These are phyloP conservation scores for Acanthornis magna DNA, from an alignment of 2,797 vertebrate genomes.

Conservation along the genomic window DNA sequence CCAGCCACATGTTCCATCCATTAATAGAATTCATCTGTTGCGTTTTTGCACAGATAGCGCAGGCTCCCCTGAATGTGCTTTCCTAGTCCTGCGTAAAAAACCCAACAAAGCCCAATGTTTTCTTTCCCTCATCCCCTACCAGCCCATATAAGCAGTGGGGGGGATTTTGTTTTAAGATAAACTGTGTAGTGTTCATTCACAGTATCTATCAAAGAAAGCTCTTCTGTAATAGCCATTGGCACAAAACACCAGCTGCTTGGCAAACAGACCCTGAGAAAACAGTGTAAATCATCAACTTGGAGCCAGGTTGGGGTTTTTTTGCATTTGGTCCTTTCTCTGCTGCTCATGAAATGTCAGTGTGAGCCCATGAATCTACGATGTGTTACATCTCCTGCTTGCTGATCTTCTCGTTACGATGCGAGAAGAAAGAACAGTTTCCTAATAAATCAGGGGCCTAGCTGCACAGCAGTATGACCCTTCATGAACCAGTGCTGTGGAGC, in stretches of 20 bases:
- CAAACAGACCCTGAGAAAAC: slow-evolving; percentile 28
- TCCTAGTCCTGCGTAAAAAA: background rate
- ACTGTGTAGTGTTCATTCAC: slow-evolving; percentile 3
- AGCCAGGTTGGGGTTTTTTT: background rate
- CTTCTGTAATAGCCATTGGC: slow-evolving; percentile 46
- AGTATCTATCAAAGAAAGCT: slow-evolving; percentile 34
- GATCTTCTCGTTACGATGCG: background rate
- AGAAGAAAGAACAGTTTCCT: background rate
- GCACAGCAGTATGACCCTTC: background rate
- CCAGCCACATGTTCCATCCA: slow-evolving; percentile 41
- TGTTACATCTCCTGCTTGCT: background rate
- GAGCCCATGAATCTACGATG: slow-evolving; percentile 41
- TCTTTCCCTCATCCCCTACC: background rate
- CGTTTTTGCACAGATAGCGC: slow-evolving; percentile 14
- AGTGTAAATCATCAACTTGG: slow-evolving; percentile 41
- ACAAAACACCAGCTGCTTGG: slow-evolving; percentile 54
- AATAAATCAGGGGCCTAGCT: background rate
- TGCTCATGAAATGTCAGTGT: slow-evolving; percentile 16
- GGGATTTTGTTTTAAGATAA: slow-evolving; percentile 22
- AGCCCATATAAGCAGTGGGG: background rate
- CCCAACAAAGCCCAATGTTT: slow-evolving; percentile 6
- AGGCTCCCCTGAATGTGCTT: slow-evolving; percentile 18
- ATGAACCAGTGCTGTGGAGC: background rate
- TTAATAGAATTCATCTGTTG: slow-evolving; percentile 65
- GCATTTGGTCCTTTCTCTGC: slow-evolving; percentile 8